Evolutionary conservation across 2,113 vertebrate genomes (phyloP), one percentile per base, ranked within the genome.

Genomic region (Microcebus murinus): DNA sequence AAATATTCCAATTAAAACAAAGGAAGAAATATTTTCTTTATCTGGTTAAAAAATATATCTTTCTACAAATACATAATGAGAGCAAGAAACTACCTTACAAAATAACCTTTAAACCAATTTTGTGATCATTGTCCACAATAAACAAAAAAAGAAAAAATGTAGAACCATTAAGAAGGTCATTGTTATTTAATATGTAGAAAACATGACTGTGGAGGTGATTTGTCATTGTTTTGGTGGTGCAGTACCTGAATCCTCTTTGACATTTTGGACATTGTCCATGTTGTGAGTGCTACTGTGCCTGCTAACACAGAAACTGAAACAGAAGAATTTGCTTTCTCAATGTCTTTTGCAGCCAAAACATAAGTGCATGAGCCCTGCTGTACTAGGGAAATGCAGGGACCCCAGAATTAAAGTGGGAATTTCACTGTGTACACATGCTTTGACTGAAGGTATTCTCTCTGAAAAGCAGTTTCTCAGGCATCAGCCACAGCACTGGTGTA

Each of bases 1-100:
- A 92, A 71, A 90, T 81, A 81, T 42, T 77, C 71, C 88, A 77
- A 73, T 76, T 82, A 87, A 83, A 79, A 90, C 29, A 84, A 50
- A 90, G 4, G 10, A 27, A 63, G 7, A 63, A 55, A 50, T 55
- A 55, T 70, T 85, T 89, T 71, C 63, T 81, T 61, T 68, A 59
- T 50, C 8, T 76, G 59, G 27, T 42, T 74, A 86, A 71, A 84
- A 50, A 36, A 1, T 71, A 14, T 36, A 50, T 80, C 18, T 67
- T 84, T 42, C 34, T 79, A 67, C 23, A 76, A 94, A 92, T 34
- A 36, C 59, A n/a, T 63, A 11, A 91, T 57, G 85, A 89, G 17
- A 42, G 12, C 29, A 87, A 89, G n/a, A 27, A 85, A 76, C 13
- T 84, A 31, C 67, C 18, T 93, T 93, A 63, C 15, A 65, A 88